Evolutionary conservation across 2,888 invertebrate species (phyloP), one percentile per base, ranked within the genome.

Genomic region (Melieria picta): DNA sequence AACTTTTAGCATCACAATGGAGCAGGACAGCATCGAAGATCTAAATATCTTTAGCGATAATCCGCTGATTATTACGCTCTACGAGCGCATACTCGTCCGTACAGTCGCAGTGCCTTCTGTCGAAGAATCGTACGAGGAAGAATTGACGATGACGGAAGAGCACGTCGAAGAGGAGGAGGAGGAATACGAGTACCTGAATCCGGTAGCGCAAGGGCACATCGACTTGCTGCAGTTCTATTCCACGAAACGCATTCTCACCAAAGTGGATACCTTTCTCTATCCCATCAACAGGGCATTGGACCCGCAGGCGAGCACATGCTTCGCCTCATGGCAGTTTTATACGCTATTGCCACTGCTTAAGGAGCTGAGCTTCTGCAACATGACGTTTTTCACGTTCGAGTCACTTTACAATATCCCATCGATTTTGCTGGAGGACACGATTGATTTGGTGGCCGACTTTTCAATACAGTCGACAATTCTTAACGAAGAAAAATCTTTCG

Each of bases 11-110:
- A 48, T 83, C 63, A 80, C 79, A 6, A 77, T 83, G 9, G 75
- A 79, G 42, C 84, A 84, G 72, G 84, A 83, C n/a, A 78, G 75
- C 43, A 73, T 83, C 10, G 79, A 82, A 1, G 80, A 83, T n/a
- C 73, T 83, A 73, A 82, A 83, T 63, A 70, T 48, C 0, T 78
- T 82, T 45, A 79, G 81, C 63, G 82, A 83, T 55, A 79, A 78
- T 76, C 83, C 83, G 1, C 46, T 83, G 65, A 13, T 81, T 7
- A 63, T 83, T 1, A 78, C 81, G 0, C 65, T 83, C 5, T 83
- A 81, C 65, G 79, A 81, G 48, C 77, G 80, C 7, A 78, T 79
- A 10, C 76, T 77, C 5, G 73, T 77, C 0, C 60, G 13, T 1
- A 30, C 30, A 3, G 30, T 3, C 30, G 30, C 3, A 30, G 45